phyloP scores from a whole-genome alignment of 2,888 invertebrate genomes.

The Cataglyphis cursor region DNA sequence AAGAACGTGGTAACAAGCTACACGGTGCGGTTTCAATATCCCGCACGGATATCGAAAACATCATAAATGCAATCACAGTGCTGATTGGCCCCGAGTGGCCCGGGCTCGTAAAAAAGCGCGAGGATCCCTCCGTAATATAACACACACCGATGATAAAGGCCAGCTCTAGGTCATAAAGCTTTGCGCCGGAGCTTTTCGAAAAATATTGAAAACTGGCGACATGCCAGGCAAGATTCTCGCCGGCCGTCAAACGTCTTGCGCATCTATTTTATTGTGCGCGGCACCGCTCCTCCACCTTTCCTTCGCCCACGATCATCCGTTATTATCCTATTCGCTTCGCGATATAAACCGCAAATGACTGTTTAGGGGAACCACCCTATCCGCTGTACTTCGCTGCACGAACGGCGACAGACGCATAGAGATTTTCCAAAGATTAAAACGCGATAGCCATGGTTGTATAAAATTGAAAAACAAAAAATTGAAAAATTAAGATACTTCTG shows the following conservation, averaged over 20 bases:
- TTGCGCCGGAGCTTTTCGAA: conserved; percentile 77
- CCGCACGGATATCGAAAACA: conserved; percentile 48
- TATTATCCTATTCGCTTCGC: conserved; percentile 55
- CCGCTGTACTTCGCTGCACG: background rate
- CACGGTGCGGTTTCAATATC: background rate
- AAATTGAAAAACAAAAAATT: background rate
- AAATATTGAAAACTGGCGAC: conserved; percentile 81
- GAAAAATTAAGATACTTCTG: background rate
- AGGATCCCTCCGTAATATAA: conserved; percentile 62
- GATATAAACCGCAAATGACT: conserved; percentile 47
- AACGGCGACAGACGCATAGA: background rate
- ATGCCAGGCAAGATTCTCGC: conserved; percentile 73
- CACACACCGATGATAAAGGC: conserved; percentile 66
- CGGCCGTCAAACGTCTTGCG: conserved; percentile 33
- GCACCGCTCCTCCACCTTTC: conserved; percentile 18
- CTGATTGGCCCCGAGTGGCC: conserved; percentile 29
- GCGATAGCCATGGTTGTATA: background rate
- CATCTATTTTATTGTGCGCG: conserved; percentile 43
- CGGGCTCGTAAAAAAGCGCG: conserved; percentile 51
- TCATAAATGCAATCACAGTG: conserved; percentile 58
- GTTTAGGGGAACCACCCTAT: conserved; percentile 26
- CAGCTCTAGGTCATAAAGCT: conserved; percentile 66
- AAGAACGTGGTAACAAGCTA: conserved; percentile 12
- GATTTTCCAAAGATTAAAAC: conserved; percentile 5
- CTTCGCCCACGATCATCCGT: conserved; percentile 36